Conservation (phyloP, 1,140 invertebrate genomes). For the Diabrotica virgifera region DNA sequence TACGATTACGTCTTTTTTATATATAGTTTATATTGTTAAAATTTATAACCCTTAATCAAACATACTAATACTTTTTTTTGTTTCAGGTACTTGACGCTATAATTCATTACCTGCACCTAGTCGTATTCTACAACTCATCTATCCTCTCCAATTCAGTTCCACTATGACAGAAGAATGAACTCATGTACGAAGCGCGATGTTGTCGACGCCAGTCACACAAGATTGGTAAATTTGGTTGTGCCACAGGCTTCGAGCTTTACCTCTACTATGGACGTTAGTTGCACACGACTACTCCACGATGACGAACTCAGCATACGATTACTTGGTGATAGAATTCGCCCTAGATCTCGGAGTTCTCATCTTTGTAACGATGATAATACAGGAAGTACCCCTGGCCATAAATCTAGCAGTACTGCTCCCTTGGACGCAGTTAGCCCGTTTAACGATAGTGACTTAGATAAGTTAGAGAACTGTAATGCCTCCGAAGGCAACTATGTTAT, state of each 20-base stretch:
- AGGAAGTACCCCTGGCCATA: neutral
- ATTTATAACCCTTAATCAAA: too few species aligned
- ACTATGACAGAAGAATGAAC: constrained; percentile 8
- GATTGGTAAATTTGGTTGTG: constrained; percentile 1
- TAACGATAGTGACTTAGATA: constrained; percentile 1
- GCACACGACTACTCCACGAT: constrained; percentile 2
- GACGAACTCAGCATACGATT: constrained; percentile 6
- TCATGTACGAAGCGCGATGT: neutral
- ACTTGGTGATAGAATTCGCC: constrained; percentile 3
- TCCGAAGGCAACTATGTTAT: constrained; percentile 13
- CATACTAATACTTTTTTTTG: neutral
- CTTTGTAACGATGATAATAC: neutral
- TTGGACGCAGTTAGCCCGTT: constrained; percentile 6
- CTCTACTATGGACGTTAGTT: constrained; percentile 1
- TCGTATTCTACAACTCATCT: too few species aligned
- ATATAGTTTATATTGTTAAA: too few species aligned
- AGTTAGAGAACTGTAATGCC: constrained; percentile 10
- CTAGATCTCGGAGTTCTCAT: constrained; percentile 7
- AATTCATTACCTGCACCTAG: too few species aligned
- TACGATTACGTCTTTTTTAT: too few species aligned
- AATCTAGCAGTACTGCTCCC: neutral
- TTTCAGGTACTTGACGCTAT: constrained; percentile 1
- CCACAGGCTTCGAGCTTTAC: neutral
- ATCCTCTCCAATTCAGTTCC: too few species aligned
- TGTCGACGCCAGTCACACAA: neutral